A percentile compares a stretch with the other conserved stretches of the same genome.
Evolutionary conservation across 2,797 vertebrate species (phyloP).

Genomic region (Champsocephalus gunnari): DNA sequence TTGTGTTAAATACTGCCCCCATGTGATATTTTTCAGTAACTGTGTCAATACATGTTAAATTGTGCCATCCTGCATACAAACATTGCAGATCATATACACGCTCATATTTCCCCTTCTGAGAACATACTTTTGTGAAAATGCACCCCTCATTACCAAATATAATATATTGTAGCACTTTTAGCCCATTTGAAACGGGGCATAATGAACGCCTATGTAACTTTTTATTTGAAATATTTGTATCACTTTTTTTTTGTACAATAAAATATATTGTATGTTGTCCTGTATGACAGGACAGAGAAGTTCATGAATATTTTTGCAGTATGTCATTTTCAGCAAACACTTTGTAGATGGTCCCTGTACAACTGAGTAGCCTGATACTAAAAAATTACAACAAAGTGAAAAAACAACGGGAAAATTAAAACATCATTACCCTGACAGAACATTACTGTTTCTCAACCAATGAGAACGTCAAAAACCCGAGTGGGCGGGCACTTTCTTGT

Average conservation of each 20-base stretch:
- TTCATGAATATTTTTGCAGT: too few species aligned
- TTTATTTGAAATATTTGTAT: too few species aligned
- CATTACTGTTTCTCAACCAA: conserved; percentile 36
- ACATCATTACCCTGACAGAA: neutral
- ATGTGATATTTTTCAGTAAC: conserved; percentile 15
- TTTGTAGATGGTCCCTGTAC: too few species aligned
- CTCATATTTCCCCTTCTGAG: neutral
- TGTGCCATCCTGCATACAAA: neutral
- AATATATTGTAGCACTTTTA: too few species aligned
- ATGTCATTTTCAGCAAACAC: too few species aligned
- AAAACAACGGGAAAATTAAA: neutral
- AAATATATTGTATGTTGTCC: too few species aligned
- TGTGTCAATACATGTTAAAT: neutral
- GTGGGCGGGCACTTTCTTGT: conserved; percentile 54
- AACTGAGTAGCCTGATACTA: too few species aligned
- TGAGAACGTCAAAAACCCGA: neutral
- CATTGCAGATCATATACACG: neutral
- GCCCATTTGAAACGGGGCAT: too few species aligned
- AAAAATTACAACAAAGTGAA: neutral
- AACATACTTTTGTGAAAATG: neutral
- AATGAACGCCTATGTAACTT: too few species aligned
- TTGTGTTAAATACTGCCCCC: conserved; percentile 30
- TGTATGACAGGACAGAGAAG: too few species aligned
- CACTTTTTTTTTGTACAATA: too few species aligned
- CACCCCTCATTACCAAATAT: neutral